A percentile compares a stretch with the other conserved stretches of the same genome.
Evolutionary conservation across 2,113 vertebrate genomes (phyloP).

Genomic region (Petromus typicus): DNA sequence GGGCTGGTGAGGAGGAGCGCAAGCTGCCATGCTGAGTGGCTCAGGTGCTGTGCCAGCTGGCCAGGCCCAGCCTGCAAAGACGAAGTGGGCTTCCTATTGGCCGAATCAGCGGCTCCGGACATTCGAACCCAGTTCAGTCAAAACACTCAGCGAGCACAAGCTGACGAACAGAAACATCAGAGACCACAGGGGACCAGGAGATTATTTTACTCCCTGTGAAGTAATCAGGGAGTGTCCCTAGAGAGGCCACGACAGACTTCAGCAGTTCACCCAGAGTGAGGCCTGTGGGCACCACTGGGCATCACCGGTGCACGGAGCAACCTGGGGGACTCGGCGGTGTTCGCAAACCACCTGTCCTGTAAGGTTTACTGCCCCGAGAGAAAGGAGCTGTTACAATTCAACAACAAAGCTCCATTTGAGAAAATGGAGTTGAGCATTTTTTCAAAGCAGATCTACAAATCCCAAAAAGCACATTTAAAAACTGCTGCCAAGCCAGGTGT

Average conservation of each 20-base stretch:
- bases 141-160: background rate
- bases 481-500: background rate
- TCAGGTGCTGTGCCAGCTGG: background rate
- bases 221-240: background rate
- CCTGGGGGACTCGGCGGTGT: background rate
- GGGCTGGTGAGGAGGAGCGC: too few species aligned
- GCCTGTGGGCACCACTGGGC: background rate
- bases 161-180: background rate
- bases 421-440: background rate
- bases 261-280: background rate
- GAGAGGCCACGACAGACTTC: background rate
- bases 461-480: background rate
- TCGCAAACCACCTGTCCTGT: background rate
- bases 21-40: background rate
- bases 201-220: background rate
- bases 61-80: background rate
- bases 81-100: background rate
- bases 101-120: background rate
- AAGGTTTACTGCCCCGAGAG: constrained; percentile 17
- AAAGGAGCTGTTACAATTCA: background rate
- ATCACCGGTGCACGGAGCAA: background rate
- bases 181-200: background rate
- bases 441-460: background rate
- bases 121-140: background rate
- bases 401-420: background rate